Evolutionary conservation across 2,113 vertebrate species (phyloP), one percentile per base, ranked within the genome.

Genomic region (Cinclus cinclus): DNA sequence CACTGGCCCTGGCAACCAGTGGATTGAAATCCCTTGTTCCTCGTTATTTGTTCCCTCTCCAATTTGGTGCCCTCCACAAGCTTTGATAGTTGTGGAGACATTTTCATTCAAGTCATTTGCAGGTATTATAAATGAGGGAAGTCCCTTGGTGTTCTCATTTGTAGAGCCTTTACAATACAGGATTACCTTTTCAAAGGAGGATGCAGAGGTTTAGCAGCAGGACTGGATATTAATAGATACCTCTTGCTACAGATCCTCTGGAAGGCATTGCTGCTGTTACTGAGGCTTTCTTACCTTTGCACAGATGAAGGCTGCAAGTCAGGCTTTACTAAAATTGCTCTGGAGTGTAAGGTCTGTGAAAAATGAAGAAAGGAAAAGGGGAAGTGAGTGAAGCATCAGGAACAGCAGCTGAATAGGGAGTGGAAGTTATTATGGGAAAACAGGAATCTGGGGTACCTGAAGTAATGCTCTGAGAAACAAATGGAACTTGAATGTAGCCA

Each of bases 11-110:
- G 91, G 88, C 87, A 96, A 77, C 75, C 87, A 55, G 87, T 83
- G 90, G 68, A 70, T 94, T 96, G 94, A 97, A 97, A 96, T 97
- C 97, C 97, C 96, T 94, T 80, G 95, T 94, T 96, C 90, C 96
- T 97, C 71, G 90, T 97, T 97, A 97, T 94, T 97, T 97, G 92
- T 79, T 95, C 91, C 92, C 93, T 93, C 75, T 95, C 78, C 95
- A 93, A 82, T 96, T 97, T 91, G 74, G 76, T 89, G 67, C 81
- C 86, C 60, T 94, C 33, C 27, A 35, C 92, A 94, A 86, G 95
- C 83, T 92, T 74, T 77, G 69, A 55, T 21, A 94, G 90, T 75
- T 79, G 58, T 53, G 69, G 65, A 86, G 68, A 37, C 56, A 90
- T 96, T 96, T 96, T 91, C 95, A 79, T 96, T 92, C 82, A 39